phyloP scores from a whole-genome alignment of 2,113 vertebrate genomes.

The Vimba vimba region DNA sequence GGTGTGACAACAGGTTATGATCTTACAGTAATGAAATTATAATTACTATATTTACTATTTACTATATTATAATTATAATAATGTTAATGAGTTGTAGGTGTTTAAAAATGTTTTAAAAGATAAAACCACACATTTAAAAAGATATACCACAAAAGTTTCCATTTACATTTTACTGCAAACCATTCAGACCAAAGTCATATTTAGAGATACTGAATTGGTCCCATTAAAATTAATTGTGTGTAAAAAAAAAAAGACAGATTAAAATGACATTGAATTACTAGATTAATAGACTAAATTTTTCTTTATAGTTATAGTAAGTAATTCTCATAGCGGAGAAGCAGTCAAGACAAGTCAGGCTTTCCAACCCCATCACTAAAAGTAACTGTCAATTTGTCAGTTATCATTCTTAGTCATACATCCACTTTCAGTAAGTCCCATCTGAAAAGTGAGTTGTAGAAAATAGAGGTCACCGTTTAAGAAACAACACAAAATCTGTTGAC shows the following conservation, averaged over 20 bases:
- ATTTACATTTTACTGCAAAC: neutral
- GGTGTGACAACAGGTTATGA: neutral
- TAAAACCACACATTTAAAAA: neutral
- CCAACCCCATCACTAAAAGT: neutral
- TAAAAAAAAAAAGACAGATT: neutral
- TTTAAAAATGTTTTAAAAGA: neutral
- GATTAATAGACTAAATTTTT: neutral
- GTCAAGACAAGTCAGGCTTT: neutral
- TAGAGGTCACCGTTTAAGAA: neutral
- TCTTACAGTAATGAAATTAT: neutral
- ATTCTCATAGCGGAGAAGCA: neutral
- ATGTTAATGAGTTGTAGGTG: neutral
- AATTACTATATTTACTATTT: neutral
- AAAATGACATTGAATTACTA: neutral
- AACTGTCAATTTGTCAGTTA: conserved; percentile 15
- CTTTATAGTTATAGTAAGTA: neutral
- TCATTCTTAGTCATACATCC: conserved; percentile 26
- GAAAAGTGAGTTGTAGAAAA: neutral
- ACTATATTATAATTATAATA: no score
- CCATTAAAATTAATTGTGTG: neutral
- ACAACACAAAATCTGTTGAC: conserved; percentile 35
- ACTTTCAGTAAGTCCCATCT: neutral
- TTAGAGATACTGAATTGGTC: neutral
- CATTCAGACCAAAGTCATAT: neutral
- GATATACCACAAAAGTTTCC: neutral